These are phyloP conservation scores for Ciconia maguari DNA, from an alignment of 2,113 vertebrate species.

Conservation along the genomic window DNA sequence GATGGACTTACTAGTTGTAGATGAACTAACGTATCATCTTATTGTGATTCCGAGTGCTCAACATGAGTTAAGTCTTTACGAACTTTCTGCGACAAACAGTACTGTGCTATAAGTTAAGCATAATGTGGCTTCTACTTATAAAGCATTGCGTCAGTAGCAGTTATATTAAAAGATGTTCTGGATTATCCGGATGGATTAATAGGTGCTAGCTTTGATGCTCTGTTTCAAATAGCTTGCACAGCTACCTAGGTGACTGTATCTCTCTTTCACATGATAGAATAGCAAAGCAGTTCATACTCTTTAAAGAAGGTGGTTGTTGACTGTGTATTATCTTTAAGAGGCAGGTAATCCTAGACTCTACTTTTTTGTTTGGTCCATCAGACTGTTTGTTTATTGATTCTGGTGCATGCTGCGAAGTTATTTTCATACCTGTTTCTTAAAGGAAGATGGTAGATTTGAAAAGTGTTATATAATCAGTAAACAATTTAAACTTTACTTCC, in stretches of 20 bases:
- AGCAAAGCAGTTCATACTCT: background rate
- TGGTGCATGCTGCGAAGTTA: background rate
- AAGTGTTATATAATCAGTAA: background rate
- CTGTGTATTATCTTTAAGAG: background rate
- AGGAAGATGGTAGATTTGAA: background rate
- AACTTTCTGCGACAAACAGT: background rate
- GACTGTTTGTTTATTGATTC: background rate
- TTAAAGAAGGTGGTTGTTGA: background rate
- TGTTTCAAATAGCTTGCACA: background rate
- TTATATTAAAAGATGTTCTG: background rate
- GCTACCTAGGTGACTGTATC: background rate
- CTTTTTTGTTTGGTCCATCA: background rate
- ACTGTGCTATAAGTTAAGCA: background rate
- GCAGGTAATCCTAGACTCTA: background rate
- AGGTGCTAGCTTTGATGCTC: background rate
- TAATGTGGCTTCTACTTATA: background rate
- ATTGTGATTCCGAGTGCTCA: background rate
- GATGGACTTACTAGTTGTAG: background rate
- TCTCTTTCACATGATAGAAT: background rate
- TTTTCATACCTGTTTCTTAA: background rate
- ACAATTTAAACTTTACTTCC: background rate
- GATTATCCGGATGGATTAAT: background rate
- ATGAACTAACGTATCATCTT: background rate
- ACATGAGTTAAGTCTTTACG: background rate
- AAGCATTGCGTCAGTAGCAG: background rate